Conservation (phyloP, 2,888 invertebrate genomes). For the Drymonia ruficornis region DNA sequence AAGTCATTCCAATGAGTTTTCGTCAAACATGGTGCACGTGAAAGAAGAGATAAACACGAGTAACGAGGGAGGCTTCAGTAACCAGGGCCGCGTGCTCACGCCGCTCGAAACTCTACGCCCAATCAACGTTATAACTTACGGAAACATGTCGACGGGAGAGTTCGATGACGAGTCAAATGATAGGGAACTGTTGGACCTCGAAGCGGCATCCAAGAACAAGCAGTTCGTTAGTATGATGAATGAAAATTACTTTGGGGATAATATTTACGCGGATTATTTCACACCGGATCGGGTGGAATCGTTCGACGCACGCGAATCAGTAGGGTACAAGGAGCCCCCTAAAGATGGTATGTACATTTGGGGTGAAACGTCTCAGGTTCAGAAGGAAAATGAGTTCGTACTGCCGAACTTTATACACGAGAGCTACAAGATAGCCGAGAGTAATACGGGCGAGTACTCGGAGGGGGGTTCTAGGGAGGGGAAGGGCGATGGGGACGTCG, state of each 20-base stretch:
- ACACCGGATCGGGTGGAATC: slow-evolving; percentile 73
- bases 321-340: slow-evolving; percentile 57
- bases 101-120: slow-evolving; percentile 69
- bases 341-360: slow-evolving; percentile 69
- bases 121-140: slow-evolving; percentile 72
- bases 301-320: slow-evolving; percentile 61
- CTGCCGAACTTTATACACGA: slow-evolving; percentile 78
- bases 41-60: slow-evolving; percentile 74
- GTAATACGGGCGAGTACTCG: slow-evolving; percentile 61
- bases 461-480: slow-evolving; percentile 51
- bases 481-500: slow-evolving; percentile 44
- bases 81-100: slow-evolving; percentile 54
- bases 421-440: slow-evolving; percentile 75
- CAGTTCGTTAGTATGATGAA: slow-evolving; percentile 80
- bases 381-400: slow-evolving; percentile 72
- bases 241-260: slow-evolving; percentile 79
- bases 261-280: slow-evolving; percentile 78
- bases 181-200: slow-evolving; percentile 69
- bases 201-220: slow-evolving; percentile 72
- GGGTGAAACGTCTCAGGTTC: slow-evolving; percentile 74
- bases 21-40: slow-evolving; percentile 53
- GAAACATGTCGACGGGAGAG: slow-evolving; percentile 62
- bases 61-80: slow-evolving; percentile 65
- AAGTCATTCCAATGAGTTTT: slow-evolving; percentile 44
- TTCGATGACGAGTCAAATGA: slow-evolving; percentile 75